Base-by-base conservation (phyloP, 2,113 vertebrate species). In the Brachyhypopomus occidentalis region DNA sequence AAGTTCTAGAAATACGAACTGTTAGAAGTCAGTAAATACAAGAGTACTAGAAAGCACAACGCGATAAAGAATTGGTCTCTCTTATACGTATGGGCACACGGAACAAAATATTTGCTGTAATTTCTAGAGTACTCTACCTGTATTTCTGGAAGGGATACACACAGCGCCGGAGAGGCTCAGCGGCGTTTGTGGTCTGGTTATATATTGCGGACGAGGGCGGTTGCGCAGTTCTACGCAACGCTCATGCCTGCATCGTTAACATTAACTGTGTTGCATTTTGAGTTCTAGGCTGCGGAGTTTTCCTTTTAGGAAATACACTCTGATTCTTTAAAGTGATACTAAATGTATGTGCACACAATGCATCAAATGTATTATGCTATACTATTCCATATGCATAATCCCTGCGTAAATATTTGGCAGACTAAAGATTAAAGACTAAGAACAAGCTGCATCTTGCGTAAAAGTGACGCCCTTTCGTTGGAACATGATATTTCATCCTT, bases 201-300 rank as follows among this genome's bases (percentile, higher is more conserved):
- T 86, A 84, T 86, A 86, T 83, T 48, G 73, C 81, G 77, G 77
- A 23, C 79, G 63, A 84, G 62, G 14, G 82, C 63, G 59, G 45
- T 45, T 84, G 82, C 72, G 82, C 82, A 84, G 73, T 71, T 71
- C 5, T 34, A 34, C 64, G 22, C 62, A 38, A 19, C 70, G 25
- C 19, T 41, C 5, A 41, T 30, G 41, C 25, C 27, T 27, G 38
- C 55, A 23, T 69, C 25, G 30, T 17, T 20, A 20, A 59, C 25
- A 14, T 19, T n/a, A 60, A 6, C n/a, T 17, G 27, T 1, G 27
- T 60, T 60, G 9, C 27, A 11, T 5, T 38, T 20, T 55, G 70
- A 0, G 7, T 16, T 25, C n/a, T 55, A 20, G 2, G 0, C 45
- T 52, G 12, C 12, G 2, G 45, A 1, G 9, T 8, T 52, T 52